These are phyloP conservation scores for Saguinus midas DNA, from an alignment of 2,113 vertebrate genomes.

Conservation along the genomic window DNA sequence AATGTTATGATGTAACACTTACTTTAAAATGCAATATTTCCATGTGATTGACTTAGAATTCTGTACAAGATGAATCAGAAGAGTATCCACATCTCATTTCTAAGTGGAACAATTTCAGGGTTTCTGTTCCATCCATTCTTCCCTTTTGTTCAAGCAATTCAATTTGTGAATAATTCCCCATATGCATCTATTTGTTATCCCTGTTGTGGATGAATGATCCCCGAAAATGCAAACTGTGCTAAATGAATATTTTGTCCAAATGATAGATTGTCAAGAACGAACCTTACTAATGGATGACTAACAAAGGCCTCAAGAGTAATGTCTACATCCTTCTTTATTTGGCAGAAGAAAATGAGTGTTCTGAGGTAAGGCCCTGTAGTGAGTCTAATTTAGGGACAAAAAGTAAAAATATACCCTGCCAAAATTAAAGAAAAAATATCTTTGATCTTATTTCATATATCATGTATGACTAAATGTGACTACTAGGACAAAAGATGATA, in stretches of 20 bases:
- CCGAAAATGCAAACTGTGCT: constrained; percentile 20
- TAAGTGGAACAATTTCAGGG: not conserved
- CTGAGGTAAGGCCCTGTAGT: not conserved
- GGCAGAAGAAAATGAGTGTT: not conserved
- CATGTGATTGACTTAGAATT: not conserved
- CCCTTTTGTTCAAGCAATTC: not conserved
- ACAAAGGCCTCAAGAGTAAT: not conserved
- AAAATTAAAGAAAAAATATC: not conserved
- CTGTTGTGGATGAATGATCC: not conserved
- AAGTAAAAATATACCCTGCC: not conserved
- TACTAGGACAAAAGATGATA: not conserved
- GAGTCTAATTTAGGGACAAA: not conserved
- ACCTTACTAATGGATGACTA: not conserved
- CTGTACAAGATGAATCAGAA: not conserved
- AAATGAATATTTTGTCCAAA: constrained; percentile 42
- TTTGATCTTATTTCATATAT: constrained; percentile 17
- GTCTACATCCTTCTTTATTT: constrained; percentile 12
- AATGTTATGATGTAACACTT: not conserved
- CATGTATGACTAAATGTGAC: not conserved
- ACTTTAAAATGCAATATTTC: constrained; percentile 12
- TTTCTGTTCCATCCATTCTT: constrained; percentile 24
- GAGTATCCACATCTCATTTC: not conserved
- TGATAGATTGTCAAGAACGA: not conserved
- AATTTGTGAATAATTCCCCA: not conserved
- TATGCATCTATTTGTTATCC: not conserved